Evolutionary conservation across 2,113 vertebrate genomes (phyloP), one percentile per base, ranked within the genome.

Genomic region (pig (Sus scrofa)): DNA sequence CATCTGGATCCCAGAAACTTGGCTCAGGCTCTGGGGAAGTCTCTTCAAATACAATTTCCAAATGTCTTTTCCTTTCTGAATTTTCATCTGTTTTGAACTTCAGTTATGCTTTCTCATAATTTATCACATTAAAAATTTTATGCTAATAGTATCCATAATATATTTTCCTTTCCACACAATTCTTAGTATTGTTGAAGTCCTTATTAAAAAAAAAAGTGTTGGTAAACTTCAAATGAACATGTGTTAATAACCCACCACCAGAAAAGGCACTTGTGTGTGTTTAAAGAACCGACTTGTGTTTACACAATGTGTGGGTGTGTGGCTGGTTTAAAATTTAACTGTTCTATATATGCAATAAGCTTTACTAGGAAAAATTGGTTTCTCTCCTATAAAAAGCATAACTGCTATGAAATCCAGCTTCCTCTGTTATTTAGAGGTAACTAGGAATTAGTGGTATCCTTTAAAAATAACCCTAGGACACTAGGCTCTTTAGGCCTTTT

Each of bases 291-390:
- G 92, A 88, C 71, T 95, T 75, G 73, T 0, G 3, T 78, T 91
- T 88, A 97, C 88, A 87, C 96, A 92, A 54, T 96, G 96, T 93
- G 12, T 95, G 94, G 91, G 88, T 96, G 97, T 96, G 10, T 87
- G 85, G 77, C 52, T 9, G 56, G 56, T 94, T 97, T 96, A 92
- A 94, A 78, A 79, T 95, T 52, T 96, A 70, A 95, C 95, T 97
- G 83, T 96, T 97, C 60, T 96, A 22, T 92, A 54, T 27, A 50
- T 94, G 52, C 92, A 95, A 60, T 75, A 79, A 95, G 56, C 71
- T 85, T 95, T 60, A 70, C 62, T 71, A 84, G 52, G 44, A 91
- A 73, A 95, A 63, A 74, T 58, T 92, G 86, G 56, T 74, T 54
- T 96, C 34, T 92, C 24, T 62, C 95, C 86, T 95, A 56, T 82